A percentile compares a stretch with the other conserved stretches of the same genome.
These are phyloP conservation scores for Pungitius pungitius DNA, from an alignment of 2,113 vertebrate genomes.

Conservation along the genomic window DNA sequence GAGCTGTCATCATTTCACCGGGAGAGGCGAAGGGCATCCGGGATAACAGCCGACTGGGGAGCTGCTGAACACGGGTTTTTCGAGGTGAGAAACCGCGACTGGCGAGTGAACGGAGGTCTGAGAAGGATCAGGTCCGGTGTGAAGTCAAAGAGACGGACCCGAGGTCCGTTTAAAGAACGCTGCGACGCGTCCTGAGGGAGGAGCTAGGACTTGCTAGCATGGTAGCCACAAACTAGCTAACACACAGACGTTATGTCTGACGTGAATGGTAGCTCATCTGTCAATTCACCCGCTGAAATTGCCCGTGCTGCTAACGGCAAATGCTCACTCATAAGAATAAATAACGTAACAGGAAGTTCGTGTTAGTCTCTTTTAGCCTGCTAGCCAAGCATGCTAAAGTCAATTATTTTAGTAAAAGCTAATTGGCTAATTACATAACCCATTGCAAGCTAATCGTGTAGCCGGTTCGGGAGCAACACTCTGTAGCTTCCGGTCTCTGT, in stretches of 20 bases:
- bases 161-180: neutral
- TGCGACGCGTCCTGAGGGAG: neutral
- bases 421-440: conserved; percentile 59
- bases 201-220: conserved; percentile 29
- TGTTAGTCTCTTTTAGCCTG: neutral
- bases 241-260: neutral
- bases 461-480: neutral
- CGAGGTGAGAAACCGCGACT: conserved; percentile 47
- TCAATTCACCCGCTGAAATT: neutral
- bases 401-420: conserved; percentile 31
- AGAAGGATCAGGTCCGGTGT: accelerated
- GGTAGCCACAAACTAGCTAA: conserved; percentile 57
- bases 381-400: conserved; percentile 33
- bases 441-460: neutral
- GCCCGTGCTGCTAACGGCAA: accelerated
- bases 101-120: accelerated
- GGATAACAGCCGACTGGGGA: conserved; percentile 43
- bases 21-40: conserved; percentile 71
- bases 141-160: accelerated
- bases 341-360: accelerated
- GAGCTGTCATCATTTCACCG: conserved; percentile 63
- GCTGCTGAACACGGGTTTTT: conserved; percentile 19
- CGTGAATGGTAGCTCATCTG: neutral
- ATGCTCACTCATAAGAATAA: accelerated
- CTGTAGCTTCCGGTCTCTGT: neutral